Evolutionary conservation across 2,888 invertebrate species (phyloP), one percentile per base, ranked within the genome.

Genomic region (Macaria notata): DNA sequence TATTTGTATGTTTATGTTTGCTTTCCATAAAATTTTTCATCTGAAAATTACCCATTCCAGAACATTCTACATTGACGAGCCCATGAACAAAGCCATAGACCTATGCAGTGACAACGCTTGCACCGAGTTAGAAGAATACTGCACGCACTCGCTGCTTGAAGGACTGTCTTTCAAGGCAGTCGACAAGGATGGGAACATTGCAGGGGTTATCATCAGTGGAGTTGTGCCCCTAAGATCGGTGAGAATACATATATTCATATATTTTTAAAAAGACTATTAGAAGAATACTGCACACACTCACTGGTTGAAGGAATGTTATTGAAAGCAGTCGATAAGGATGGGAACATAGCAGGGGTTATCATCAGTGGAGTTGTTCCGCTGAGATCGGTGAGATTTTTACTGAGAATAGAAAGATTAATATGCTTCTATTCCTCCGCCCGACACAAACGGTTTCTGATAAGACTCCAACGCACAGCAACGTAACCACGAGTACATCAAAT

Each of bases 101-200:
- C 76, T 94, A 0, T 92, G 92, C 31, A 80, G 72, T 31, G 70
- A 71, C 7, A 78, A 86, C 8, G 81, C 84, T 0, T 93, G 94
- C 64, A 53, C 78, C 0, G 94, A 95, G 66, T 79, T 95, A 30
- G 95, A 95, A 65, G 92, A 92, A 1, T 95, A 93, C 75, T 94
- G 94, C 63, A 73, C 79, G 4, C 81, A 92, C 30, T 88, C 93
- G 0, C 71, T 95, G 4, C 79, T 87, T 3, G 93, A 94, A 60
- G 93, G 94, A 6, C 75, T 93, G 7, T 94, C 94, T 3, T 84
- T 94, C 38, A 94, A 94, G 83, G 95, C 95, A 0, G 86, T 94
- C 0, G 91, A 93, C n/a, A 71, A 79, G 1, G 83, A 88, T 9
- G 93, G 93, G 4, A 91, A 93, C 57, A 86, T 95, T 31, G 78